Percentiles rank a stretch among this genome's conserved stretches.
phyloP scores from a whole-genome alignment of 2,888 invertebrate species.

The Leistus spinibarbis region DNA sequence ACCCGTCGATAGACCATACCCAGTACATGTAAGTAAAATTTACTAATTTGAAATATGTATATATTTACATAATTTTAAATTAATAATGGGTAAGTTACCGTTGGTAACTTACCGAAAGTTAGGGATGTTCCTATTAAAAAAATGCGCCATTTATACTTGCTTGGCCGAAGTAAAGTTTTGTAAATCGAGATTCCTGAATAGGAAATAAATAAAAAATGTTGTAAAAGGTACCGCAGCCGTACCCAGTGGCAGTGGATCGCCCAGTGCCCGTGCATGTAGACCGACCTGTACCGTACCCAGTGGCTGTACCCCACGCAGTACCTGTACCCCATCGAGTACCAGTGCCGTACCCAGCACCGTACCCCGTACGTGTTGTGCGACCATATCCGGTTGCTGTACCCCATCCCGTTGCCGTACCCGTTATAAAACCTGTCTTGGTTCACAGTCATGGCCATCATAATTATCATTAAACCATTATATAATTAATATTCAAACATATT shows the following conservation, averaged over 20 bases:
- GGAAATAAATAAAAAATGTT: background rate
- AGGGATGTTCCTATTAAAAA: background rate
- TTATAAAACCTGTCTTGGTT: slow-evolving; percentile 10
- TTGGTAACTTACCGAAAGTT: no score
- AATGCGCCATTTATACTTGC: background rate
- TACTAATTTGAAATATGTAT: background rate
- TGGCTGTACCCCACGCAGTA: slow-evolving; percentile 50
- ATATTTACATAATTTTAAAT: background rate
- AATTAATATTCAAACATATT: background rate
- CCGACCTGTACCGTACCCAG: slow-evolving; percentile 50
- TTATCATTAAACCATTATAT: slow-evolving; percentile 8
- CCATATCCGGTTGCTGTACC: slow-evolving; percentile 47
- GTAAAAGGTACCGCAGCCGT: slow-evolving; percentile 59
- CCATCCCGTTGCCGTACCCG: slow-evolving; percentile 53
- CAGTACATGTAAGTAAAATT: slow-evolving; percentile 48
- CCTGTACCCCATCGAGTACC: slow-evolving; percentile 57
- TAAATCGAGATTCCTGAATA: background rate
- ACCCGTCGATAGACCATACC: slow-evolving; percentile 55
- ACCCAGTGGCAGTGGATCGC: slow-evolving; percentile 61
- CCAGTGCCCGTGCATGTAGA: slow-evolving; percentile 57
- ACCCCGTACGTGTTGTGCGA: slow-evolving; percentile 48
- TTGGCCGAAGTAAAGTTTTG: no score
- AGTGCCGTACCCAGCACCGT: slow-evolving; percentile 56
- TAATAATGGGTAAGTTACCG: no score
- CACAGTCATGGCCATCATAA: slow-evolving; percentile 6